Base-by-base conservation (phyloP, 1,140 invertebrate genomes). In the Bombus balteatus region DNA sequence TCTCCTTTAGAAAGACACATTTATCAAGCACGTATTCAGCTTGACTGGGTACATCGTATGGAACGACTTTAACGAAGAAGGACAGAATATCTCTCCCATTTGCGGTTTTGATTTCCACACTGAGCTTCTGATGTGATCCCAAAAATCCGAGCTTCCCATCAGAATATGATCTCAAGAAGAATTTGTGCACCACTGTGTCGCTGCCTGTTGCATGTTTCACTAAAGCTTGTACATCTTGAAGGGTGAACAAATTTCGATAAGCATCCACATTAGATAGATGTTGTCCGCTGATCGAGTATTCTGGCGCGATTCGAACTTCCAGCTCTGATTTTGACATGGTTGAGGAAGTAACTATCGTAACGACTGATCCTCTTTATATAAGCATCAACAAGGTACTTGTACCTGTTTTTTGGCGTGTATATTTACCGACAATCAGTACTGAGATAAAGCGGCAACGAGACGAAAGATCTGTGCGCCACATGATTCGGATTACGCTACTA, bases 11-110 rank as follows among this genome's bases (percentile, higher is more conserved):
- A 83, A 96, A 96, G 0, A 95, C 95, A 0, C 95, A 94, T 75
- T 94, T 95, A 22, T 95, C 92, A 59, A 94, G 92, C 8, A 96
- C 82, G 70, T 95, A 96, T 18, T 94, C 91, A 72, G 94, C 94
- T 75, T 94, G 93, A 0, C 83, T 86, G 0, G 90, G 92, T 72
- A 95, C 87, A 25, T 94, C 92, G 25, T 91, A 89, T 0, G 96
- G 96, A 0, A 96, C 86, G 1, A 92, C 85, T 86, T 96, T 96
- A 3, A 95, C 90, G 72, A 96, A 96, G 82, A 96, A 96, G 0
- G 89, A 89, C 3, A 92, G 25, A 43, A 28, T 87, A 86, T 87
- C 68, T 76, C 87, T 75, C 18, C 81, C 34, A 71, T 85, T n/a
- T 34, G 68, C 34, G 39, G 81, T 70, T 85, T 87, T 70, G 41